Base-by-base conservation (phyloP, 2,797 vertebrate genomes). In the Glossophaga mutica region DNA sequence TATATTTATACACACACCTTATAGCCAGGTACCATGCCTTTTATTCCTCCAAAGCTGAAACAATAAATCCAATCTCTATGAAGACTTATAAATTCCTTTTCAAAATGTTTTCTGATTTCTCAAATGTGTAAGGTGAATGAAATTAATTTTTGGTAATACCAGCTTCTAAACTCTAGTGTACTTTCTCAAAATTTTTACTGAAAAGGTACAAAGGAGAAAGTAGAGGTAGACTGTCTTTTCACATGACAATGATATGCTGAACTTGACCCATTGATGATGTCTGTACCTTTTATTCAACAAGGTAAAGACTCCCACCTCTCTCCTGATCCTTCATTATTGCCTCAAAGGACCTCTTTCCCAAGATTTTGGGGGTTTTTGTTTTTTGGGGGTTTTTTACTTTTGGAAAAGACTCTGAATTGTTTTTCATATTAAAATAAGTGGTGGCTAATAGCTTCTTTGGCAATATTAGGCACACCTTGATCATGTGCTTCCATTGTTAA, bases 121-220 rank as follows among this genome's bases (percentile, higher is more conserved):
- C 65, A 89, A 65, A 93, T 71, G 3, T 50, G 59, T 46, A 48
- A 89, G 93, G 48, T 79, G 62, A 96, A 62, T 44, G 32, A 92
- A 90, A 91, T 46, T 65, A 39, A 62, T 79, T 87, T 97, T 85
- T 89, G 14, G 55, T 82, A 70, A 46, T 39, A 70, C 8, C 73
- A 71, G 77, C 11, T 94, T 87, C 67, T 91, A 29, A 95, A 37
- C 46, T 79, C 19, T 26, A 46, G 6, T n/a, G 14, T 70, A 9
- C 59, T 67, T 55, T 91, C 95, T 96, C n/a, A 86, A 93, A 71
- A 12, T 96, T 96, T 84, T 68, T 82, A 62, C 21, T 93, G 79
- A 96, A 84, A 29, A 73, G 10, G 8, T 50, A 26, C 3, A 96
- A 42, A 81, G 37, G 11, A 39, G 39, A 93, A 94, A 92, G 71